Percentiles rank a stretch among this genome's conserved stretches.
Conservation (phyloP, 2,888 invertebrate species). For the Lithophane semibrunnea region DNA sequence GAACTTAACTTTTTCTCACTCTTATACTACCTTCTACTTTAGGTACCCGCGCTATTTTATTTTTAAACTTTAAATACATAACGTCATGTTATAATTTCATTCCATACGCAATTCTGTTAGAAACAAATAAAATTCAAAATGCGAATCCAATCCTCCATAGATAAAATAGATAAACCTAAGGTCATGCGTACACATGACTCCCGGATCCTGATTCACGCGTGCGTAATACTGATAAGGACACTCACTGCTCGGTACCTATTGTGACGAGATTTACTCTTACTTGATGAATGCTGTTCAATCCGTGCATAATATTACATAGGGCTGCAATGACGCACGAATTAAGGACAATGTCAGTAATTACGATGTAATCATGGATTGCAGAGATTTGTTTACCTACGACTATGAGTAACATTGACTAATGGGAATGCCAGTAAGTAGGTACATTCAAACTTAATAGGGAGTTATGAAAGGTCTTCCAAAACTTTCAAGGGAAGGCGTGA, state of each 20-base stretch:
- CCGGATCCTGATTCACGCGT: constrained; percentile 61
- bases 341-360: constrained; percentile 44
- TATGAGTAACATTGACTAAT: constrained; percentile 10
- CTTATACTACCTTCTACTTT: background rate
- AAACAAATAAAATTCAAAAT: constrained; percentile 13
- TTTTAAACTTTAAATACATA: background rate
- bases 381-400: constrained; percentile 23
- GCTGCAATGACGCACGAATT: constrained; percentile 45
- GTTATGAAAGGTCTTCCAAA: background rate
- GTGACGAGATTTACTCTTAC: constrained; percentile 37
- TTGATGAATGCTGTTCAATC: constrained; percentile 29
- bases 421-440: background rate
- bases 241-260: background rate
- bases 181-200: constrained; percentile 59
- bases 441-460: background rate
- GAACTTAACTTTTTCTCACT: background rate
- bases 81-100: background rate
- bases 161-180: constrained; percentile 43
- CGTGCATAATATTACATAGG: constrained; percentile 33
- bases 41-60: background rate
- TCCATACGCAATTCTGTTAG: constrained; percentile 2
- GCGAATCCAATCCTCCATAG: constrained; percentile 44
- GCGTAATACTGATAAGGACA: constrained; percentile 55
- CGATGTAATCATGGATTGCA: constrained; percentile 26
- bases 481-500: constrained; percentile 4